These are phyloP conservation scores for Pelochelys cantorii DNA, from an alignment of 2,797 vertebrate species.

Conservation along the genomic window DNA sequence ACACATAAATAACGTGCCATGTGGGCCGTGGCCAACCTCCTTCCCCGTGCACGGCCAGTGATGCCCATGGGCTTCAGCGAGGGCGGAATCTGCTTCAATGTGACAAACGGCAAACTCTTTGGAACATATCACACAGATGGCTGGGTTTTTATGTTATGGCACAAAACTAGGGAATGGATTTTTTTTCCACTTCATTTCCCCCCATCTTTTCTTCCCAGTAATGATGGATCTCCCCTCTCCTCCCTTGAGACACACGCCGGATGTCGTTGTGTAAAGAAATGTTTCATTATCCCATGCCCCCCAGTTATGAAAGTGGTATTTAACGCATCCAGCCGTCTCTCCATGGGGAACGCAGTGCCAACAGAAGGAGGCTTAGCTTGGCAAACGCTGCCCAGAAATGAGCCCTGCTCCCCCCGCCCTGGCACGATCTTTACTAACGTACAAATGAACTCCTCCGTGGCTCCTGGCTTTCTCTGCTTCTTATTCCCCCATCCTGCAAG, in stretches of 20 bases:
- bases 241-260: not conserved
- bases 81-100: not conserved
- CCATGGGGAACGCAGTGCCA: not conserved
- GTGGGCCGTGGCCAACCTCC: fast-evolving
- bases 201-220: not conserved
- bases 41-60: not conserved
- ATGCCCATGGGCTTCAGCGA: not conserved
- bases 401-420: not conserved
- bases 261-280: not conserved
- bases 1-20: fast-evolving
- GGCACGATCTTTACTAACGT: slow-evolving; percentile 50
- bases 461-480: slow-evolving; percentile 33
- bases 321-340: not conserved
- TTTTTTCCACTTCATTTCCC: not conserved
- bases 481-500: slow-evolving; percentile 39
- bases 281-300: not conserved
- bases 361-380: not conserved
- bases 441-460: slow-evolving; percentile 38
- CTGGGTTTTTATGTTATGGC: fast-evolving
- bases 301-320: not conserved
- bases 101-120: not conserved
- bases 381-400: slow-evolving; percentile 40
- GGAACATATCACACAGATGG: not conserved
- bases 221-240: not conserved
- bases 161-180: not conserved